Conservation (phyloP, 2,113 vertebrate species). For the Megaleporinus macrocephalus region DNA sequence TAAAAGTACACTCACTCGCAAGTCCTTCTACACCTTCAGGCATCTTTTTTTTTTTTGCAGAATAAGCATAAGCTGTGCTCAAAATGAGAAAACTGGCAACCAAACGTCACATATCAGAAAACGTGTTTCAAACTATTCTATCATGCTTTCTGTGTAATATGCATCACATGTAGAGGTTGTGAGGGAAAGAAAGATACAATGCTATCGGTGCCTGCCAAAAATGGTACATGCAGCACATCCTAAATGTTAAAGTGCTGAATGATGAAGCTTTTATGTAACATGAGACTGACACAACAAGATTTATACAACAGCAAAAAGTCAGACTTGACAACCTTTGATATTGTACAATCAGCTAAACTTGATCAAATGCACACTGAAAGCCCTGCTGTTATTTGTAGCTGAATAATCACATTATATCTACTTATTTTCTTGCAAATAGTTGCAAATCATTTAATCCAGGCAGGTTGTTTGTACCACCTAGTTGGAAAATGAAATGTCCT, state of each 20-base stretch:
- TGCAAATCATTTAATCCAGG: too few relatives aligned
- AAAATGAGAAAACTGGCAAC: neutral
- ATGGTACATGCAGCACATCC: neutral
- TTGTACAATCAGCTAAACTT: slow-evolving; percentile 8
- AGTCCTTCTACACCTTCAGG: neutral
- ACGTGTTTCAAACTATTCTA: neutral
- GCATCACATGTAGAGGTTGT: neutral
- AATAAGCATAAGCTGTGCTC: slow-evolving; percentile 3
- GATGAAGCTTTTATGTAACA: neutral
- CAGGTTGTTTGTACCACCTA: too few relatives aligned
- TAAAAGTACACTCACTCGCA: slow-evolving; percentile 6
- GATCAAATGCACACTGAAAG: too few relatives aligned
- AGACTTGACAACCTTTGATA: neutral
- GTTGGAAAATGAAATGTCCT: too few relatives aligned
- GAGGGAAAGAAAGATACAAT: neutral
- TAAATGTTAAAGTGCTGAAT: neutral
- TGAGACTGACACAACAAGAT: neutral
- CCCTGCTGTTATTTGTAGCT: too few relatives aligned
- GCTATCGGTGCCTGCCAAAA: neutral
- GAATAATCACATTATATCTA: too few relatives aligned
- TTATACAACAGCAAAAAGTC: neutral
- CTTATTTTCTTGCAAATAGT: too few relatives aligned
- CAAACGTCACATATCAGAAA: neutral
- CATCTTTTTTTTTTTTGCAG: neutral
- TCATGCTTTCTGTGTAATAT: neutral